Conservation (phyloP, 2,888 invertebrate genomes). For the Lasioglossum leucozonium region DNA sequence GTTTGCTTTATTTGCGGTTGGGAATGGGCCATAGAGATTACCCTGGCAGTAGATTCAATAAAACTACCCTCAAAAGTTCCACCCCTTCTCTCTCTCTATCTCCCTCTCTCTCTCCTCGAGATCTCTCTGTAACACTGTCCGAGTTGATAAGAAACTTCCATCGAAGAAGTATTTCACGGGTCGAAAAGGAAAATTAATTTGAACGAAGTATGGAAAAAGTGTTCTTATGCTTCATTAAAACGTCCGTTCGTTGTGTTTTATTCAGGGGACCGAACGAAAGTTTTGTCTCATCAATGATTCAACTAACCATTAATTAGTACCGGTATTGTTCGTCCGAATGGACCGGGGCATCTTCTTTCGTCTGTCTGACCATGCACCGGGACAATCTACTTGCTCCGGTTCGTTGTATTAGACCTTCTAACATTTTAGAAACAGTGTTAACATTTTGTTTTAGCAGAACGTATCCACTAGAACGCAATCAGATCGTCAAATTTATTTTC, state of each 20-base stretch:
- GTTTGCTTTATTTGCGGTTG: conserved; percentile 17
- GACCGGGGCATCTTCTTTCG: not conserved
- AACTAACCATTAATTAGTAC: not conserved
- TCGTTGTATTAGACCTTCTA: not conserved
- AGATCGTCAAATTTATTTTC: not conserved
- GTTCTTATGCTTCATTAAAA: not conserved
- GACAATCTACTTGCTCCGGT: not conserved
- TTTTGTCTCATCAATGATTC: not conserved
- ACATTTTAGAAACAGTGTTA: not conserved
- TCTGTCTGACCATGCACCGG: not conserved
- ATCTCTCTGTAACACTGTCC: not conserved
- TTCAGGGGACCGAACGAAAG: not conserved
- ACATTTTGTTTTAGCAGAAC: not conserved
- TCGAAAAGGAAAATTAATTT: not conserved
- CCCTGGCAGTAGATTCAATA: conserved; percentile 15
- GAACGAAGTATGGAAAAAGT: not conserved
- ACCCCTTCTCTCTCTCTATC: not conserved
- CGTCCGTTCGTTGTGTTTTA: not conserved
- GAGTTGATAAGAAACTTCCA: conserved; percentile 1
- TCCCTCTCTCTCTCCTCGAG: not conserved
- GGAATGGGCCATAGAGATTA: conserved; percentile 13
- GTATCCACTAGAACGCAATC: not conserved
- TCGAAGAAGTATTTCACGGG: not conserved
- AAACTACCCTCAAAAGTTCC: conserved; percentile 8
- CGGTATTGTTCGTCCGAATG: not conserved